Evolutionary conservation across 2,113 vertebrate genomes (phyloP).

Genomic region (Cynocephalus volans): DNA sequence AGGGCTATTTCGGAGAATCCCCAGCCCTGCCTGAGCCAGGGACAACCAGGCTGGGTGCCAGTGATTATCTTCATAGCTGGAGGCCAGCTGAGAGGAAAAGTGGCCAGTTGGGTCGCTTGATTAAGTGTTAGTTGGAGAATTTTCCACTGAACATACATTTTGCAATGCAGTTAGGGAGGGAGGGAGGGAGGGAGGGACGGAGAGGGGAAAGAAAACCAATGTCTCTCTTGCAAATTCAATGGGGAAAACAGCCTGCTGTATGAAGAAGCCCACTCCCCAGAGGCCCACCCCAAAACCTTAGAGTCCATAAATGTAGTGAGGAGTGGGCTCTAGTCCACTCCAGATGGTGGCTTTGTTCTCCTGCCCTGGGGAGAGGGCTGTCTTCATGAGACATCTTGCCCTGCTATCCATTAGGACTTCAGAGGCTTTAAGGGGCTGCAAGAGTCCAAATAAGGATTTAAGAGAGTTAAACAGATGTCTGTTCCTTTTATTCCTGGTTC

Average conservation of each 20-base stretch:
- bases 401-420: not conserved
- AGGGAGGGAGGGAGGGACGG: too few species aligned
- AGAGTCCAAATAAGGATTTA: not conserved
- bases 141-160: slow-evolving; percentile 46
- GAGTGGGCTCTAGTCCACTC: not conserved
- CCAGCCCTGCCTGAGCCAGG: not conserved
- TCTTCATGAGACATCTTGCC: not conserved
- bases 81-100: not conserved
- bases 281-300: not conserved
- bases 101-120: not conserved
- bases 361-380: not conserved
- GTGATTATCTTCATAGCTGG: slow-evolving; percentile 12
- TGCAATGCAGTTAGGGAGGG: not conserved
- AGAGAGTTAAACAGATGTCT: not conserved
- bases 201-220: too few species aligned
- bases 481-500: not conserved
- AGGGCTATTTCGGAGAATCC: not conserved
- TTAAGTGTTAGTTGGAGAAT: slow-evolving; percentile 46
- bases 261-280: not conserved
- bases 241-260: not conserved
- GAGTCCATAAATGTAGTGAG: not conserved
- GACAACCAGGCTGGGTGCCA: not conserved
- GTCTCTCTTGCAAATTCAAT: not conserved
- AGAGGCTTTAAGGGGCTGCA: not conserved
- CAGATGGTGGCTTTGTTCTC: not conserved